Base-by-base conservation (phyloP, 2,888 invertebrate species). In the Meiosimyza decipiens region DNA sequence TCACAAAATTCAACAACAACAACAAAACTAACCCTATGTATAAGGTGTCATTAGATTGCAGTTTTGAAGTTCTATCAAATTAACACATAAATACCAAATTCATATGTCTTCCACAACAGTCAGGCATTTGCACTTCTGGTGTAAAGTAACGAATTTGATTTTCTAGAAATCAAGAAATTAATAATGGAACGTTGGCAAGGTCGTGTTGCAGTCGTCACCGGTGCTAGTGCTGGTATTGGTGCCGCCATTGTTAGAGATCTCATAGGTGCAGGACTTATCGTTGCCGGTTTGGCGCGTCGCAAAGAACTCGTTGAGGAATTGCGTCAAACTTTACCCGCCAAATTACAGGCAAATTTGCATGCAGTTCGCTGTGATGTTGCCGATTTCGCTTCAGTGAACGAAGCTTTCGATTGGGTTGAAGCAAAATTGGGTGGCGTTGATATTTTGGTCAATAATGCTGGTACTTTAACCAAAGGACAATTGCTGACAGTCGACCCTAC, bases 171-270 rank as follows among this genome's bases (percentile, higher is more conserved):
- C 40, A 40, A 7, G 0, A 6, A 40, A 40, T 9, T 40, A 6
- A 40, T 40, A 40, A 89, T 90, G 89, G 40, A 40, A 40, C 40
- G 6, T 40, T 9, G 40, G 40, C 40, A 40, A 9, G 40, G 40
- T 40, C 40, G 40, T 40, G 9, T 9, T 40, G 40, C 91, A 0
- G 88, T 92, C 16, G 91, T 92, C 64, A 91, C 91, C 0, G 92
- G 92, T 2, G 91, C 91, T 12, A 91, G 91, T 82, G 87, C 89
- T 0, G 92, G 91, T 5, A 91, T 92, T 71, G 92, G 90, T 16
- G 88, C 88, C 2, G 88, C 88, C 6, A 86, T 89, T 60, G 84
- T 85, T 6, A 79, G 82, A 74, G 85, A 87, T 70, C 82, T 90
- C 51, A 85, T 88, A 1, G 82, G 85, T 57, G 83, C 86, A 7